Evolutionary conservation across 2,797 vertebrate genomes (phyloP).

Genomic region (Cuculus canorus): DNA sequence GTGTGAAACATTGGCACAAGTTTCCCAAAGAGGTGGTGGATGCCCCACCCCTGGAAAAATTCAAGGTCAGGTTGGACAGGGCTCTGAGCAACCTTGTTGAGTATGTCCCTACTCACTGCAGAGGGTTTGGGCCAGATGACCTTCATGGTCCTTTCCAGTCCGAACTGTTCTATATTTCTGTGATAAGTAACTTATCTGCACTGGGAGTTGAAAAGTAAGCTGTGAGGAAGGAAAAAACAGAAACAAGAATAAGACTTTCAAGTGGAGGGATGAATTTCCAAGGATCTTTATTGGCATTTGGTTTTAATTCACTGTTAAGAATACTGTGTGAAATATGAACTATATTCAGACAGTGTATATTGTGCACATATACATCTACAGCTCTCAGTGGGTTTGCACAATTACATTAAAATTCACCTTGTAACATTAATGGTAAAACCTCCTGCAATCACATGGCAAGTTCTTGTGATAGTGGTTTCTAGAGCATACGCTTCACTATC

Average conservation of each 20-base stretch:
- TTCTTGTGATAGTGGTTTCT: neutral
- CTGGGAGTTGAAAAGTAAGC: neutral
- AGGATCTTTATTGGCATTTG: constrained; percentile 16
- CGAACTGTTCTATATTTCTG: too few relatives aligned
- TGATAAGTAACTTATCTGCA: neutral
- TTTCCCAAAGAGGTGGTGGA: too few relatives aligned
- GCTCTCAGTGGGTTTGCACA: neutral
- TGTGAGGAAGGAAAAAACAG: neutral
- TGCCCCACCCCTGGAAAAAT: too few relatives aligned
- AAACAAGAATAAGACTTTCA: neutral
- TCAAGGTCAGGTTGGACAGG: too few relatives aligned
- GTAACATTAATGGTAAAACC: neutral
- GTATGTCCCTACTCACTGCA: too few relatives aligned
- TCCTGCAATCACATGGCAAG: neutral
- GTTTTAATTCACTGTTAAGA: constrained; percentile 15
- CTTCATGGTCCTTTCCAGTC: too few relatives aligned
- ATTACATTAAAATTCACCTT: neutral
- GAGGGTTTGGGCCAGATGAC: too few relatives aligned
- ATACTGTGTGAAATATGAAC: neutral
- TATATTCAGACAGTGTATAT: neutral
- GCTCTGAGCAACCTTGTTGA: too few relatives aligned
- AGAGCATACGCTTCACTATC: neutral
- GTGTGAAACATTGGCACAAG: too few relatives aligned
- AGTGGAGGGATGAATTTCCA: neutral
- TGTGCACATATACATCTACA: neutral